phyloP scores from a whole-genome alignment of 1,140 invertebrate genomes.

The Cotesia chilonis region DNA sequence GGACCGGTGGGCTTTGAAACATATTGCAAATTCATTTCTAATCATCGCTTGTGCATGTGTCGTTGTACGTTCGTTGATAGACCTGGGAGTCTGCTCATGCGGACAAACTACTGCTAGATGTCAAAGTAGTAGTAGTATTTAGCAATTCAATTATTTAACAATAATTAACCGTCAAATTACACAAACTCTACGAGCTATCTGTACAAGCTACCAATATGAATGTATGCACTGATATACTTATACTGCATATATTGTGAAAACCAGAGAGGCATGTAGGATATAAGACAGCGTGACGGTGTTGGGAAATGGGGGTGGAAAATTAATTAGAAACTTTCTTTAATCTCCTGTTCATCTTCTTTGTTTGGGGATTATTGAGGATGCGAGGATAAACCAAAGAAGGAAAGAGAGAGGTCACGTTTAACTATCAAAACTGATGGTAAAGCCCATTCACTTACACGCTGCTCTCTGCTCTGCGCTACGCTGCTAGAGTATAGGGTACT shows the following conservation, averaged over 20 bases:
- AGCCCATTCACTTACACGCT: conserved; percentile 20
- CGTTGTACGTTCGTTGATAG: too few species aligned
- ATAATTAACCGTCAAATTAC: conserved; percentile 8
- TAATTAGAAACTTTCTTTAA: neutral
- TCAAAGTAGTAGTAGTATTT: neutral
- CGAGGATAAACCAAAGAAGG: too few species aligned
- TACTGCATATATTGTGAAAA: too few species aligned
- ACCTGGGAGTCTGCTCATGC: neutral
- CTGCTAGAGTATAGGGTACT: neutral
- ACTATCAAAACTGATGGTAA: conserved; percentile 10
- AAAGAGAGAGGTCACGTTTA: conserved; percentile 10
- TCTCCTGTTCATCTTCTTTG: neutral
- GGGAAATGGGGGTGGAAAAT: too few species aligned
- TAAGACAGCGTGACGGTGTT: too few species aligned
- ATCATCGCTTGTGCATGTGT: conserved; percentile 17
- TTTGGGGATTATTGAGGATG: neutral
- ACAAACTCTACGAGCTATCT: too few species aligned
- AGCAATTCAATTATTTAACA: conserved; percentile 18
- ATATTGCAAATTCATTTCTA: conserved; percentile 27
- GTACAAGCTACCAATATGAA: too few species aligned
- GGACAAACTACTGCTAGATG: neutral
- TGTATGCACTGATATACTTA: too few species aligned
- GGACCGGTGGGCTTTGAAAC: conserved; percentile 22
- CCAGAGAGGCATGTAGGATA: too few species aligned
- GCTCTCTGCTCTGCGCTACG: too few species aligned